Base-by-base conservation (phyloP, 2,113 vertebrate genomes). In the Xenus cinereus region DNA sequence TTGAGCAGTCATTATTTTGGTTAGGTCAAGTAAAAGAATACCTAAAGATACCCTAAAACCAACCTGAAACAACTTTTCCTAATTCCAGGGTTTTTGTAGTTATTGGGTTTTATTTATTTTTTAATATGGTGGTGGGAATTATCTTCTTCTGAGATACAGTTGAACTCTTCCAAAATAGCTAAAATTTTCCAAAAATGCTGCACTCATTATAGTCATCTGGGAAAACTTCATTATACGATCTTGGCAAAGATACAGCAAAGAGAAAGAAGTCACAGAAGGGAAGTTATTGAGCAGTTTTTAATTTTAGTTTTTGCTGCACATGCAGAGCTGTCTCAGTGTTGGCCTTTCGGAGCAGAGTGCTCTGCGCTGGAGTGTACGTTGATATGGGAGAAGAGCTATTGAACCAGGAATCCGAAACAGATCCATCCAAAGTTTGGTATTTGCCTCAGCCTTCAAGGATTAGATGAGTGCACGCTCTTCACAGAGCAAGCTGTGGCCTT, bases 181-280 rank as follows among this genome's bases (percentile, higher is more conserved):
- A 48, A 72, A 71, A 18, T 48, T 77, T 94, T 84, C 75, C 21
- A 46, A 86, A 93, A 94, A 67, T 54, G 24, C 45, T 77, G 35
- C 9, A 22, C 12, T 95, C 28, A 12, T 67, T 91, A 63, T 17
- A 76, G 66, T 57, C 69, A 53, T 91, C 89, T 96, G 87, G 93
- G 74, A 96, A 92, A 91, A 82, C 24, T 56, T 91, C 41, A 64
- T 24, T 60, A n/a, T 83, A 73, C 7, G 59, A 71, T 69, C 72
- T 88, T 96, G 93, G 92, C 90, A 96, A 73, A 86, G 59, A 67
- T 24, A 93, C 54, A 92, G 51, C 51, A 63, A 76, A 39, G 43
- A 88, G 85, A 59, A 82, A 39, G 18, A 50, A 63, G 16, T 80
- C 5, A 0, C 26, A 56, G 59, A 78, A 63, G 33, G 28, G 79